Evolutionary conservation across 92 coral and sea anemone species (phyloP).

Genomic region (Parazoanthus atlanticus): DNA sequence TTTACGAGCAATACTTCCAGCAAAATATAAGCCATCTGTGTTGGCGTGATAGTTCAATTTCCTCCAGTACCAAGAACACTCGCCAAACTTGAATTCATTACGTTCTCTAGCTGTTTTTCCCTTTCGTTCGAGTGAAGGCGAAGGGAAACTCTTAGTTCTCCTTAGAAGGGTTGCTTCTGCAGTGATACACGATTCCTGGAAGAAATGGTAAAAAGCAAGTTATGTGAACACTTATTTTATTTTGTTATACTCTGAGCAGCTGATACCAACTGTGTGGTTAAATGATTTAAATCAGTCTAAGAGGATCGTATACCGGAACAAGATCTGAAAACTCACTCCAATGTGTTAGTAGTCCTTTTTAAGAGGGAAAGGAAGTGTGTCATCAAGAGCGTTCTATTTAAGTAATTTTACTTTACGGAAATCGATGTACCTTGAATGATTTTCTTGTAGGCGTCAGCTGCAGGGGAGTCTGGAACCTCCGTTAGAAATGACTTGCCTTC

Average conservation of each 20-base stretch:
- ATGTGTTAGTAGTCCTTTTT: neutral
- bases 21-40: neutral
- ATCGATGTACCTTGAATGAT: conserved; percentile 77
- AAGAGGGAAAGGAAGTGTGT: neutral
- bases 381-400: neutral
- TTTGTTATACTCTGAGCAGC: neutral
- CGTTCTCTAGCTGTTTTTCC: neutral
- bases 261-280: neutral
- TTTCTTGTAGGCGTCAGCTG: conserved; percentile 84
- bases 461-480: conserved; percentile 97
- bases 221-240: neutral
- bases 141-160: neutral
- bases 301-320: too few species aligned
- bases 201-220: neutral
- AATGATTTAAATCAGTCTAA: neutral
- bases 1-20: neutral
- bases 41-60: neutral
- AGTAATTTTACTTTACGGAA: neutral
- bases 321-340: too few species aligned
- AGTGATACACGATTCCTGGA: conserved; percentile 12
- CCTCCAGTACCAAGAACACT: neutral
- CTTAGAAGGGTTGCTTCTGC: neutral
- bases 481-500: conserved; percentile 95
- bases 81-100: neutral
- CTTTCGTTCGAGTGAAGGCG: neutral